phyloP scores from a whole-genome alignment of 2,797 vertebrate species.

The Sebastiscus albofasciatus region DNA sequence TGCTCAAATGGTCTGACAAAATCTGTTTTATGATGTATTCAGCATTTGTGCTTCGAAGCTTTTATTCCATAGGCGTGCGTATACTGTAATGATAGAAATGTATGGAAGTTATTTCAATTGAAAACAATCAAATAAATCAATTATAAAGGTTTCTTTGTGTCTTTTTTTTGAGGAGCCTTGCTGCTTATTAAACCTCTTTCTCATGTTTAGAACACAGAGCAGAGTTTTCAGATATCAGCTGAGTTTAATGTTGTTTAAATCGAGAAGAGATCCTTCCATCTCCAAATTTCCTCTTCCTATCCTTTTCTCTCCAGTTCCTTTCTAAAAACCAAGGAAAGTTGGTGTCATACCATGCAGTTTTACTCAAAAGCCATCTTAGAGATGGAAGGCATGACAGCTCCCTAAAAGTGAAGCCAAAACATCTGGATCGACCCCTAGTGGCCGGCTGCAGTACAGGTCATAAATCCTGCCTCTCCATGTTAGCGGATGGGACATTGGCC shows the following conservation, averaged over 20 bases:
- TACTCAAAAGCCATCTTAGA: too few species aligned
- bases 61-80: slow-evolving; percentile 58
- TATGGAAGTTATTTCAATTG: slow-evolving; percentile 31
- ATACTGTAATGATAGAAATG: slow-evolving; percentile 38
- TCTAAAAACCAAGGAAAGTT: too few species aligned
- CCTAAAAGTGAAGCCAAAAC: too few species aligned
- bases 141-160: slow-evolving; percentile 13
- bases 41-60: slow-evolving; percentile 72
- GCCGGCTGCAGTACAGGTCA: too few species aligned
- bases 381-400: too few species aligned
- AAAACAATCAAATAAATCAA: slow-evolving; percentile 26
- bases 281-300: background rate
- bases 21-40: slow-evolving; percentile 70
- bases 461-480: too few species aligned
- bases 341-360: too few species aligned
- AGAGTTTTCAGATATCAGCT: background rate
- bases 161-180: background rate
- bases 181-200: background rate
- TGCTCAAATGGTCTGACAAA: slow-evolving; percentile 74
- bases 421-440: too few species aligned
- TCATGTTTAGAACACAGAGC: background rate
- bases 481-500: rapidly evolving
- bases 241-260: slow-evolving; percentile 16
- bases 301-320: background rate
- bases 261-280: background rate